Evolutionary conservation across 2,888 invertebrate genomes (phyloP).

Genomic region (Phytoseiulus persimilis): DNA sequence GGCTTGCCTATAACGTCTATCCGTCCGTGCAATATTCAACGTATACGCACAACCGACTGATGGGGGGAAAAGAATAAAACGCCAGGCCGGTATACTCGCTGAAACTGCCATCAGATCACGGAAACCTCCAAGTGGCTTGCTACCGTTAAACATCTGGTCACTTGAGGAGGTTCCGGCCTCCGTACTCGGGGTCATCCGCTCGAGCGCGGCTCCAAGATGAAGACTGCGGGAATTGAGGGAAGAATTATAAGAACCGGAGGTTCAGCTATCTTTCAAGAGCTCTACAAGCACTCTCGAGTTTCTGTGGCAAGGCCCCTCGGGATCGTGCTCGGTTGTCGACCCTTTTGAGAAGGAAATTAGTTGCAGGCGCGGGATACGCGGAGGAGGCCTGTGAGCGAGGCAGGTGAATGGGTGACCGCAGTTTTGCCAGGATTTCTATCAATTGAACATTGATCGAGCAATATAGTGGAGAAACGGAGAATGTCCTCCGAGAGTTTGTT

Average conservation of each 20-base stretch:
- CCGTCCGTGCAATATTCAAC: not conserved
- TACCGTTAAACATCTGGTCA: not conserved
- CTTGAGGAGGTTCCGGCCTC: no score
- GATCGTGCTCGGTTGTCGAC: not conserved
- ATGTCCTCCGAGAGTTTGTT: not conserved
- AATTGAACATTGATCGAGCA: not conserved
- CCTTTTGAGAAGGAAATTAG: not conserved
- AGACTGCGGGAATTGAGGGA: not conserved
- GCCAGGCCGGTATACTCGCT: not conserved
- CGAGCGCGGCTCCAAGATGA: no score
- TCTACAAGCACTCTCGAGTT: not conserved
- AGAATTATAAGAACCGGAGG: not conserved
- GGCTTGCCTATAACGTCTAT: not conserved
- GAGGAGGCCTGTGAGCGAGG: not conserved
- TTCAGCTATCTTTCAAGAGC: not conserved
- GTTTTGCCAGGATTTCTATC: not conserved
- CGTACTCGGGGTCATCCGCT: no score
- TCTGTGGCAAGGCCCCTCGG: no score
- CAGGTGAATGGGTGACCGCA: not conserved
- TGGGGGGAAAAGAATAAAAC: not conserved
- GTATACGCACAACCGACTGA: not conserved
- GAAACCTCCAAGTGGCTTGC: not conserved
- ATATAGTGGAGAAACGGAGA: not conserved
- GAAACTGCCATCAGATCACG: not conserved
- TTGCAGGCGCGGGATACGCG: not conserved